These are phyloP conservation scores for Oceanites oceanicus DNA, from an alignment of 2,113 vertebrate genomes.

Conservation along the genomic window DNA sequence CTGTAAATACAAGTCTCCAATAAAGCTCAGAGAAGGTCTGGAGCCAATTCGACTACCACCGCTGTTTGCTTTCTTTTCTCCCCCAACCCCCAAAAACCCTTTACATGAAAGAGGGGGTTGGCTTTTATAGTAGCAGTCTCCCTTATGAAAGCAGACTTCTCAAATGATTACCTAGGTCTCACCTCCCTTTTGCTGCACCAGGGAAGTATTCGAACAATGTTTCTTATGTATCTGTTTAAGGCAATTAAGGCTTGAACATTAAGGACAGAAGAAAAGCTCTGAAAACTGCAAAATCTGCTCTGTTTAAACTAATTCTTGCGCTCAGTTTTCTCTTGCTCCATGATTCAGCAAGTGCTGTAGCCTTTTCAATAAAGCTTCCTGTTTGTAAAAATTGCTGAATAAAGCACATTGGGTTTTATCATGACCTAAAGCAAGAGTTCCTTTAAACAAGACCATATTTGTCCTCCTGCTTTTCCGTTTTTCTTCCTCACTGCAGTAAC, in stretches of 20 bases:
- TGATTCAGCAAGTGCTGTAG: conserved; percentile 26
- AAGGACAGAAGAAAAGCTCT: neutral
- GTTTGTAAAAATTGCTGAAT: conserved; percentile 47
- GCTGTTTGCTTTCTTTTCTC: neutral
- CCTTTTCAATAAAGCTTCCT: conserved; percentile 19
- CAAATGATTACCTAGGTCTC: neutral
- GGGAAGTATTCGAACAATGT: neutral
- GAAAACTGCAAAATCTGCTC: neutral
- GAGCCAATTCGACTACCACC: neutral
- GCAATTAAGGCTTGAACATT: neutral
- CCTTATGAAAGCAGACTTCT: neutral
- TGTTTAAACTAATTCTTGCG: neutral
- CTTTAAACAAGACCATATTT: conserved; percentile 34
- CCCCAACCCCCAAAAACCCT: neutral
- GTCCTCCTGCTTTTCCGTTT: neutral
- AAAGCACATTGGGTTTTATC: neutral
- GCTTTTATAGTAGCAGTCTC: neutral
- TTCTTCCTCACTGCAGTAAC: neutral
- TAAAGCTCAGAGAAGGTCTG: neutral
- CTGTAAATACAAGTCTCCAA: neutral
- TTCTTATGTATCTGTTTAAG: neutral
- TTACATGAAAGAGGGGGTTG: neutral
- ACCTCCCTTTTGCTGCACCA: neutral
- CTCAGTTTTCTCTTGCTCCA: neutral
- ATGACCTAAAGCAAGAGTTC: neutral